Evolutionary conservation across 2,113 vertebrate species (phyloP).

Genomic region (Amphilophus citrinellus): DNA sequence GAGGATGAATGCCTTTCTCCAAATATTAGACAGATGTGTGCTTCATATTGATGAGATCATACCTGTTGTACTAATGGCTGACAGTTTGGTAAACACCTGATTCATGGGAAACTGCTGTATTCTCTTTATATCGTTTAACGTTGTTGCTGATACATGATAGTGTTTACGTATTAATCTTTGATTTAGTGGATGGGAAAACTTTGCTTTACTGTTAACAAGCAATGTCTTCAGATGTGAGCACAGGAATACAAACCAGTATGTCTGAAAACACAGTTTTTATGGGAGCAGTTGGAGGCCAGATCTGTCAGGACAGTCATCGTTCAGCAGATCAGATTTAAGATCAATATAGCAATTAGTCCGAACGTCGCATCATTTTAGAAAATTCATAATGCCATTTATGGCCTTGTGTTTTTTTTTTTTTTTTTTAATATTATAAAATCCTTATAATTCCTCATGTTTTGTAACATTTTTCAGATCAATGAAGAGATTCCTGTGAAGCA

Average conservation of each 20-base stretch:
- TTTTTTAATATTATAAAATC: too few relatives aligned
- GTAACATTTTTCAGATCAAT: slow-evolving; percentile 80
- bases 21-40: background rate
- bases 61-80: background rate
- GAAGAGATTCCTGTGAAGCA: slow-evolving; percentile 93
- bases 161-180: background rate
- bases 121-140: too few relatives aligned
- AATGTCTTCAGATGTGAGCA: background rate
- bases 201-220: background rate
- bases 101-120: too few relatives aligned
- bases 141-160: background rate
- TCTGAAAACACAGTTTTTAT: accelerated
- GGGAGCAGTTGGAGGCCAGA: too few relatives aligned
- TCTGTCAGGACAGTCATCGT: too few relatives aligned
- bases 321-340: too few relatives aligned
- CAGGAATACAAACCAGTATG: background rate
- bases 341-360: too few relatives aligned
- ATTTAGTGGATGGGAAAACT: background rate
- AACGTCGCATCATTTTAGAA: too few relatives aligned
- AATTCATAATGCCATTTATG: too few relatives aligned
- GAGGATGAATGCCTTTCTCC: background rate
- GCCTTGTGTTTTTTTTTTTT: too few relatives aligned
- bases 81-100: background rate
- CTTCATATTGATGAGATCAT: background rate
- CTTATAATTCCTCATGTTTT: background rate